Evolutionary conservation across 2,797 vertebrate genomes (phyloP).

Genomic region (Nannoperca obscura): DNA sequence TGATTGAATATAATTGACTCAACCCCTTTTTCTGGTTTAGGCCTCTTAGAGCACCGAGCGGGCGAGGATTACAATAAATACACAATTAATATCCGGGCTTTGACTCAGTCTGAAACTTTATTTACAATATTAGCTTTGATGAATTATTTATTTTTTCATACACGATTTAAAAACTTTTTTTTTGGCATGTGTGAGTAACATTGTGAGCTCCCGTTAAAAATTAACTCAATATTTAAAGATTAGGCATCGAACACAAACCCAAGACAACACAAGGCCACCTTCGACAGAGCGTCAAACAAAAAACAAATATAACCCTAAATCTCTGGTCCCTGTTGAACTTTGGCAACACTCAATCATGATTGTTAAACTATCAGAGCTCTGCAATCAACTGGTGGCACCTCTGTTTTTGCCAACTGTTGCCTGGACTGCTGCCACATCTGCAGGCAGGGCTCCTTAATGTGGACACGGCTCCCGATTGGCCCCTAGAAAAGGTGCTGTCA

Average conservation of each 20-base stretch:
- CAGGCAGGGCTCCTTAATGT: slow-evolving; percentile 3
- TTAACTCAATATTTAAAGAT: slow-evolving; percentile 19
- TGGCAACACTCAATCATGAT: neutral
- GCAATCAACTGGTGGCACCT: neutral
- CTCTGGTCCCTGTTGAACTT: neutral
- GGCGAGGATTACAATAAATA: slow-evolving; percentile 14
- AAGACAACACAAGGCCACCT: slow-evolving; percentile 30
- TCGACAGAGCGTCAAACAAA: neutral
- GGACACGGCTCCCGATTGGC: slow-evolving; percentile 23
- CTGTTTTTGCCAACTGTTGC: neutral
- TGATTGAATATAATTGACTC: slow-evolving; percentile 60
- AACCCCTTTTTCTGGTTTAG: slow-evolving; percentile 22
- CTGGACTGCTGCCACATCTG: slow-evolving; percentile 17
- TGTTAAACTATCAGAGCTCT: neutral
- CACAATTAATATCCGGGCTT: neutral
- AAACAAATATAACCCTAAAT: neutral
- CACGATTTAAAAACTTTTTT: slow-evolving; percentile 11
- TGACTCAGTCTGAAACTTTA: slow-evolving; percentile 52
- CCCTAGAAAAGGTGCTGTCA: slow-evolving; percentile 66
- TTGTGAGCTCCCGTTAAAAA: neutral
- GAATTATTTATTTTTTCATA: slow-evolving; percentile 27
- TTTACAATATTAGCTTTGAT: slow-evolving; percentile 49
- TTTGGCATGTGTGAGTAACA: neutral
- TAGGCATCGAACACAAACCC: slow-evolving; percentile 11
- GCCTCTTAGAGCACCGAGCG: slow-evolving; percentile 3